A percentile compares a stretch with the other conserved stretches of the same genome.
Conservation (phyloP, 2,888 invertebrate species). For the Leuctra nigra region DNA sequence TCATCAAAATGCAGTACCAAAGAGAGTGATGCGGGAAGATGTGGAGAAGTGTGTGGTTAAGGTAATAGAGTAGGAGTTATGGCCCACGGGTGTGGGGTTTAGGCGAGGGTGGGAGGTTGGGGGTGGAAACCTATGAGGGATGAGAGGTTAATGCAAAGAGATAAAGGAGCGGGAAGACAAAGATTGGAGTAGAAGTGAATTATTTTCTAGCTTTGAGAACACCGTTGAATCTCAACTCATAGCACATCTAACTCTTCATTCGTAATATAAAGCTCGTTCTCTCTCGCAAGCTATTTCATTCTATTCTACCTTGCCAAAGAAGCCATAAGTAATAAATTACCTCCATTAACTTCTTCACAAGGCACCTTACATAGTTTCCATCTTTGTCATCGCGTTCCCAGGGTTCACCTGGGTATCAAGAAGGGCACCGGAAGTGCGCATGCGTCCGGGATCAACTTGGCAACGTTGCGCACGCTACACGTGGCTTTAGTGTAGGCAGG, state of each 20-base stretch:
- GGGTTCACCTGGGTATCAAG: too few species aligned
- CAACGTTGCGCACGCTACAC: too few species aligned
- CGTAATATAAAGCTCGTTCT: conserved; percentile 10
- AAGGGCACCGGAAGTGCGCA: too few species aligned
- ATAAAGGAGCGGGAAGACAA: conserved; percentile 21
- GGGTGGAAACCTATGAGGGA: conserved; percentile 17
- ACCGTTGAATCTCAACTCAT: conserved; percentile 9
- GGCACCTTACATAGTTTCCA: conserved; percentile 1
- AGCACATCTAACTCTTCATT: conserved; percentile 18
- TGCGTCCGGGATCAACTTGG: too few species aligned
- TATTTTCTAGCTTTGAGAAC: conserved; percentile 23
- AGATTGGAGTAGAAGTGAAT: conserved; percentile 27
- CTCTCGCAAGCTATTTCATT: conserved; percentile 14
- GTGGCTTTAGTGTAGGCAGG: too few species aligned
- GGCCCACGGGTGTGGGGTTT: conserved; percentile 19
- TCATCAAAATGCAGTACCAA: conserved; percentile 26
- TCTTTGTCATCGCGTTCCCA: too few species aligned
- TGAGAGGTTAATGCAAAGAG: conserved; percentile 17
- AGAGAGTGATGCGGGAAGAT: conserved; percentile 17
- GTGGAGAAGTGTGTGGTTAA: conserved; percentile 22
- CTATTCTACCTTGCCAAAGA: conserved; percentile 17
- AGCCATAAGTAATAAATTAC: conserved; percentile 26
- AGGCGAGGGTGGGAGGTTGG: background rate
- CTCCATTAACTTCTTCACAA: conserved; percentile 14
- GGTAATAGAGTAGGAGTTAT: conserved; percentile 25